Percentiles rank a stretch among this genome's conserved stretches.
phyloP scores from a whole-genome alignment of 2,113 vertebrate species.

The Anthoscopus minutus region DNA sequence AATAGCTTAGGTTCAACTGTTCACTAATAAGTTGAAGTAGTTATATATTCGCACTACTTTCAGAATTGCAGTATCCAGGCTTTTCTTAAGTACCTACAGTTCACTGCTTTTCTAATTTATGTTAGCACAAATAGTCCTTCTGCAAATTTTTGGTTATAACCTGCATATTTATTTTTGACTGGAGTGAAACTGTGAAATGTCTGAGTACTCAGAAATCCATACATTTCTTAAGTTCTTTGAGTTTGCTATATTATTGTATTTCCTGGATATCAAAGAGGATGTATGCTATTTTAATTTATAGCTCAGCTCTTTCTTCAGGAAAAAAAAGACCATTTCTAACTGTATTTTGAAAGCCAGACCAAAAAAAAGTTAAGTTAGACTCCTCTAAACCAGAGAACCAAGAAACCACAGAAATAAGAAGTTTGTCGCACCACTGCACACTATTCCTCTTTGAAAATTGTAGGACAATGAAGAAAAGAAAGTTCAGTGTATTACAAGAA shows the following conservation, averaged over 20 bases:
- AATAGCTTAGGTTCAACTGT: neutral
- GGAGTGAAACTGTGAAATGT: neutral
- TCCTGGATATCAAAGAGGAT: neutral
- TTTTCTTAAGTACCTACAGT: neutral
- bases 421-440: neutral
- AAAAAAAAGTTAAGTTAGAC: neutral
- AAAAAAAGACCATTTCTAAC: neutral
- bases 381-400: slow-evolving; percentile 25
- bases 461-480: neutral
- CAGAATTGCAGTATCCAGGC: neutral
- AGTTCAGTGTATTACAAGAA: neutral
- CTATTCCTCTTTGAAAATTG: neutral
- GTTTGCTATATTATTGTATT: neutral
- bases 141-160: neutral
- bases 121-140: neutral
- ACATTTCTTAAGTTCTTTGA: neutral
- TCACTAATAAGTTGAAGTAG: neutral
- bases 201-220: neutral
- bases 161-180: neutral
- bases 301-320: neutral
- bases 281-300: neutral
- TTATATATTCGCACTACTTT: neutral
- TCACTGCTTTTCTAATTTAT: neutral
- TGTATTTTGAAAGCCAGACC: neutral
- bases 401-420: slow-evolving; percentile 46